Percentiles rank a stretch among this genome's conserved stretches.
Evolutionary conservation across 2,113 vertebrate genomes (phyloP).

Genomic region (Oxyura jamaicensis): DNA sequence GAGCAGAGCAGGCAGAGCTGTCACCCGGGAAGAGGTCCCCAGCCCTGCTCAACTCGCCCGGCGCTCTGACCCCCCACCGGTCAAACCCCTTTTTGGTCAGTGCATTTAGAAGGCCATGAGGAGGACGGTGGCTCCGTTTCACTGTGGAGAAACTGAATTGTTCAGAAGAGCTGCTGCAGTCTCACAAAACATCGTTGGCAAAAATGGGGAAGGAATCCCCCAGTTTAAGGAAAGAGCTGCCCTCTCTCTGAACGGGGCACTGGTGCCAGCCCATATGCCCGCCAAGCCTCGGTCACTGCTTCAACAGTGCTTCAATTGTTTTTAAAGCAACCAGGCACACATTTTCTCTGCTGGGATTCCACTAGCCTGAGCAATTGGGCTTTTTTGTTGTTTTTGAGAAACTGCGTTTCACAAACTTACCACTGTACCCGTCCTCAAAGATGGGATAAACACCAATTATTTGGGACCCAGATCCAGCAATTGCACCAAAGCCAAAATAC

Average conservation of each 20-base stretch:
- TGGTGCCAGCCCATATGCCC: not conserved
- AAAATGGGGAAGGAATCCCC: accelerated
- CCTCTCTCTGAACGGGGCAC: not conserved
- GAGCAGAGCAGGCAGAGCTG: not conserved
- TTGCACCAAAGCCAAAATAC: accelerated
- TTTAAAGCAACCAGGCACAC: accelerated
- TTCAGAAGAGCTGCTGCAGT: not conserved
- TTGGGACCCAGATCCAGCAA: not conserved
- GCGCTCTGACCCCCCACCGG: no score
- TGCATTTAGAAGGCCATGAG: no score
- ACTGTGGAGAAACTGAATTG: no score
- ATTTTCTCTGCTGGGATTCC: not conserved
- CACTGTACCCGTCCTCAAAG: not conserved
- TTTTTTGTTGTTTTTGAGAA: not conserved
- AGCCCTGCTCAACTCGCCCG: not conserved
- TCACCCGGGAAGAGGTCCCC: not conserved
- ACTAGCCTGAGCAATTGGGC: accelerated
- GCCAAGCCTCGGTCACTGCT: accelerated
- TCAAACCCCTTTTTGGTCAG: no score
- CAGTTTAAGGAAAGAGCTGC: not conserved
- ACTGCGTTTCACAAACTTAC: no score
- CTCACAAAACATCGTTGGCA: not conserved
- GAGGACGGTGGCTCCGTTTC: no score
- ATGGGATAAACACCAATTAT: no score
- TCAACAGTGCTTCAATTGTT: accelerated